phyloP scores from a whole-genome alignment of 1,140 invertebrate species.

The Adelges cooleyi region DNA sequence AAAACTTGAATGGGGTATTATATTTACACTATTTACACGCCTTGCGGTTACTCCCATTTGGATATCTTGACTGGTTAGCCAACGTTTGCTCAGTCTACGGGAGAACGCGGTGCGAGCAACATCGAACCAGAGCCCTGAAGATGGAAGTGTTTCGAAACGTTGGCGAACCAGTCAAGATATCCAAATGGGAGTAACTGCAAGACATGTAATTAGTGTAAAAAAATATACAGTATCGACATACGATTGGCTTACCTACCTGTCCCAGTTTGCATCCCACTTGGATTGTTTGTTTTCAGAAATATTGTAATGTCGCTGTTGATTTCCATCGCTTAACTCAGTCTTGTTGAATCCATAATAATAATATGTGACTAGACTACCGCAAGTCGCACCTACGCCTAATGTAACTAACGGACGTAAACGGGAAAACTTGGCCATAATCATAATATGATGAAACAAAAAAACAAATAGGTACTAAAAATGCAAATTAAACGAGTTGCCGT shows the following conservation, averaged over 20 bases:
- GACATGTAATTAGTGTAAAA: no score
- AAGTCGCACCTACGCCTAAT: background rate
- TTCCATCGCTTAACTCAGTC: background rate
- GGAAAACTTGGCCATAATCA: background rate
- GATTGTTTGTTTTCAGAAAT: constrained; percentile 1
- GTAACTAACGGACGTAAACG: background rate
- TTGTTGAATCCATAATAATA: background rate
- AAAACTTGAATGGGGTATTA: no score
- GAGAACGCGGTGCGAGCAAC: background rate
- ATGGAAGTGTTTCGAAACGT: background rate
- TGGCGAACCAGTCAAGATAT: background rate
- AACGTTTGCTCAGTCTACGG: background rate
- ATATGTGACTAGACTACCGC: background rate
- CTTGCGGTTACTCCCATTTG: no score
- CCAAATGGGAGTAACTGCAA: no score
- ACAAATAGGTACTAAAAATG: no score
- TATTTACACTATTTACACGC: no score
- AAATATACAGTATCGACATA: no score
- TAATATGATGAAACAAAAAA: no score
- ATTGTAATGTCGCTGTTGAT: background rate
- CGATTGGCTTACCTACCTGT: constrained; percentile 4
- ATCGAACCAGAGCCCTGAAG: background rate
- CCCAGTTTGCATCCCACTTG: constrained; percentile 14
- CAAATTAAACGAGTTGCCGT: no score
- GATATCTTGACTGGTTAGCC: no score